Conservation (phyloP, 2,113 vertebrate species). For the Rana temporaria region DNA sequence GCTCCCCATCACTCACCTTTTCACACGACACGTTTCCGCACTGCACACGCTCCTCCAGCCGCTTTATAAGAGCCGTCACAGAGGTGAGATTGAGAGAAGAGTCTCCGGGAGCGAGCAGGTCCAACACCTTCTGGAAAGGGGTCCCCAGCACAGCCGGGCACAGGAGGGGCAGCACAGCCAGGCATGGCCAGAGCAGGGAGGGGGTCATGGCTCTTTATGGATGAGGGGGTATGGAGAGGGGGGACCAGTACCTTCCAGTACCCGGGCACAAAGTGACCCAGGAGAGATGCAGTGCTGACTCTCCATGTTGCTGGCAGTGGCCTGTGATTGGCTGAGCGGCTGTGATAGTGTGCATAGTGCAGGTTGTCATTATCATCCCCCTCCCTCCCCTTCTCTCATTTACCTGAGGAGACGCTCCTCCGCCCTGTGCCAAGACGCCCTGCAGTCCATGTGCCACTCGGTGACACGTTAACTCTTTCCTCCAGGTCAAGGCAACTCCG, state of each 20-base stretch:
- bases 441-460: background rate
- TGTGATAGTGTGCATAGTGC: background rate
- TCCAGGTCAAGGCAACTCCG: no score
- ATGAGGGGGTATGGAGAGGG: background rate
- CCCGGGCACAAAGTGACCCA: conserved; percentile 24
- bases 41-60: conserved; percentile 50
- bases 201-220: background rate
- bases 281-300: background rate
- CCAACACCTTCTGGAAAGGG: conserved; percentile 12
- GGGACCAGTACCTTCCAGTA: no score
- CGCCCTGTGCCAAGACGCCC: background rate
- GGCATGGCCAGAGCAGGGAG: background rate
- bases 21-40: conserved; percentile 39
- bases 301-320: background rate
- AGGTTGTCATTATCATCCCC: conserved; percentile 1
- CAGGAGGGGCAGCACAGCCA: background rate
- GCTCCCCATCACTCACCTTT: conserved; percentile 9
- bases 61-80: conserved; percentile 27
- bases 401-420: background rate
- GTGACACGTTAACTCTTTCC: background rate
- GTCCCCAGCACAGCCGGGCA: background rate
- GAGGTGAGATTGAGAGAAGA: background rate
- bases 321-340: conserved; percentile 31
- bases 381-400: background rate
- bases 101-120: conserved; percentile 13